phyloP scores from a whole-genome alignment of 1,140 invertebrate genomes.

The Nasonia vitripennis region DNA sequence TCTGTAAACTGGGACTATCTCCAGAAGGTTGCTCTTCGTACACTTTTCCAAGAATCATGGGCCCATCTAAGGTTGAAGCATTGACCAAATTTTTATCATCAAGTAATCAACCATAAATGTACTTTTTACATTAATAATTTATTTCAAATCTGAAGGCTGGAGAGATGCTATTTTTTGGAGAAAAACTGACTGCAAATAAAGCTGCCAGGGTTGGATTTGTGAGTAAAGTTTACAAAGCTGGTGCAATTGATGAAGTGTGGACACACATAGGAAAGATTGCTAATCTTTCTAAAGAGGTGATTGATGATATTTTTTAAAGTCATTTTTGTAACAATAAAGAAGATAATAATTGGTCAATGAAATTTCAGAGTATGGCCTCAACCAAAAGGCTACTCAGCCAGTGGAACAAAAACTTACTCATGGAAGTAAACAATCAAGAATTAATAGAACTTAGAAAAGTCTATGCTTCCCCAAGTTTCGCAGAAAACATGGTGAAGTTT shows the following conservation, averaged over 20 bases:
- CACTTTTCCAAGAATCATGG: conserved; percentile 89
- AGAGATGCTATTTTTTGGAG: conserved; percentile 88
- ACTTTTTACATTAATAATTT: conserved; percentile 15
- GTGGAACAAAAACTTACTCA: conserved; percentile 61
- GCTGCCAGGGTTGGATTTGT: conserved; percentile 84
- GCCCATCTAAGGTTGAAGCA: conserved; percentile 80
- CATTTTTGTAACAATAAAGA: background rate
- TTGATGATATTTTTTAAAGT: conserved; percentile 9
- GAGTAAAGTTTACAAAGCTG: conserved; percentile 78
- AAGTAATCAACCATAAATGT: conserved; percentile 30
- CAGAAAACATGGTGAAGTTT: conserved; percentile 49
- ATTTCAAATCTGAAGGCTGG: conserved; percentile 77
- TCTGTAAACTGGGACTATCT: conserved; percentile 85
- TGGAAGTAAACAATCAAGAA: conserved; percentile 63
- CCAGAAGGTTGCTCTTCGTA: conserved; percentile 91
- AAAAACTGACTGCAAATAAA: conserved; percentile 86
- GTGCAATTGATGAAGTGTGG: conserved; percentile 61
- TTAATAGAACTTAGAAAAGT: conserved; percentile 52
- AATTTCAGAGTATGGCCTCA: conserved; percentile 64
- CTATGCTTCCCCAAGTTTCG: conserved; percentile 51
- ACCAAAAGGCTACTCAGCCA: conserved; percentile 60
- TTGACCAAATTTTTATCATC: background rate
- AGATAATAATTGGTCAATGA: background rate
- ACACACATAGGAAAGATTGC: conserved; percentile 56
- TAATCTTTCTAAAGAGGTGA: conserved; percentile 62